Conservation (phyloP, 2,888 invertebrate genomes). For the Aleiodes alternator region DNA sequence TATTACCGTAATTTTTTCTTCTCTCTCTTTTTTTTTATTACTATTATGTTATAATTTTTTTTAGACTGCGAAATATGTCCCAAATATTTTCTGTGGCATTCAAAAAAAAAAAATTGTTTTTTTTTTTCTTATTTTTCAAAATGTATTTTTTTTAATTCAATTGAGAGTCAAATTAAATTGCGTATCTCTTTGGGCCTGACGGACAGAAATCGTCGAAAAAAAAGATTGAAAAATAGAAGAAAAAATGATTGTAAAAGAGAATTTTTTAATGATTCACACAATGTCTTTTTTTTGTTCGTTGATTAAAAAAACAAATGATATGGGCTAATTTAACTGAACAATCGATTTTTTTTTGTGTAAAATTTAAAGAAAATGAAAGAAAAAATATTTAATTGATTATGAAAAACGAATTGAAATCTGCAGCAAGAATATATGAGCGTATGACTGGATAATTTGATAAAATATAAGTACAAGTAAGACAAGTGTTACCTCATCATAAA, state of each 20-base stretch:
- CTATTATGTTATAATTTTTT: constrained; percentile 56
- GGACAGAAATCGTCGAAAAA: neutral
- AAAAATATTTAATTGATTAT: constrained; percentile 5
- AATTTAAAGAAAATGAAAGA: constrained; percentile 45
- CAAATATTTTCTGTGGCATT: constrained; percentile 11
- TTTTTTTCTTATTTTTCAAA: neutral
- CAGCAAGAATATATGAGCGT: constrained; percentile 74
- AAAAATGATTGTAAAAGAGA: constrained; percentile 34
- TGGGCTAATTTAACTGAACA: constrained; percentile 66
- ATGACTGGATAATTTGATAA: constrained; percentile 76
- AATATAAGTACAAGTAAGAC: constrained; percentile 76
- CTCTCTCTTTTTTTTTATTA: neutral
- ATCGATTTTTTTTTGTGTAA: constrained; percentile 59
- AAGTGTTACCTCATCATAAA: constrained; percentile 76
- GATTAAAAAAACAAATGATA: constrained; percentile 44
- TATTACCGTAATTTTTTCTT: constrained; percentile 2
- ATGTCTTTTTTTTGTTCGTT: neutral
- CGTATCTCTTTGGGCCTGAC: neutral
- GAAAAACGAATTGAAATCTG: constrained; percentile 63
- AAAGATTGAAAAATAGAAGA: constrained; percentile 10
- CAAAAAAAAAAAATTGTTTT: neutral
- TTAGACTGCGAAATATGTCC: constrained; percentile 56
- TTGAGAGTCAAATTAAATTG: neutral
- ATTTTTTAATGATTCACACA: no score
- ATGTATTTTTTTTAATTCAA: neutral